Conservation (phyloP, 1,140 invertebrate genomes). For the Saccostrea cuccullata region DNA sequence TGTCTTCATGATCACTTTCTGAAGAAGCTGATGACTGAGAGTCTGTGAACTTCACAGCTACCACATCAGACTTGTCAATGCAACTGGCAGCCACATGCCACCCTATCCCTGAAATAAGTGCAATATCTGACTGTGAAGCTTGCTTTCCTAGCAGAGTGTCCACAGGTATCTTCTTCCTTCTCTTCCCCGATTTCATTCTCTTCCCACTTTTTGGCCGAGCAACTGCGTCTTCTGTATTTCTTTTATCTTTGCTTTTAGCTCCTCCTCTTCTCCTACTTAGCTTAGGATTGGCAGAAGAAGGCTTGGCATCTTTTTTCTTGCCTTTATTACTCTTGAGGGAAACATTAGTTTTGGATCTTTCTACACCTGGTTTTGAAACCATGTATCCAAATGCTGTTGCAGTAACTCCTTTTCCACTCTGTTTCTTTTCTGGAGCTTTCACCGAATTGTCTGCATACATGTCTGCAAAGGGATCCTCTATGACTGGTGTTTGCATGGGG, state of each 20-base stretch:
- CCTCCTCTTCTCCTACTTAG: slow-evolving; percentile 58
- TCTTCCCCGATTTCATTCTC: slow-evolving; percentile 63
- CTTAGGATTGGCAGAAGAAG: slow-evolving; percentile 56
- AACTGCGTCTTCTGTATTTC: slow-evolving; percentile 60
- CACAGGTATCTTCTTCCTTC: slow-evolving; percentile 55
- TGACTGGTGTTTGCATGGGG: slow-evolving; percentile 68
- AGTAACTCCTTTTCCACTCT: slow-evolving; percentile 47
- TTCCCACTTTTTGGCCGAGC: slow-evolving; percentile 68
- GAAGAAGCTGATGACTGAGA: slow-evolving; percentile 52
- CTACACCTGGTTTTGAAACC: slow-evolving; percentile 62
- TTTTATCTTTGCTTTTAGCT: slow-evolving; percentile 63
- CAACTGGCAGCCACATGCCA: slow-evolving; percentile 74
- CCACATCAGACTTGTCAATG: slow-evolving; percentile 69
- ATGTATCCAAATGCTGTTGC: slow-evolving; percentile 66
- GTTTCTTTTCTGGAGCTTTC: slow-evolving; percentile 1
- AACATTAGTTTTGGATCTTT: slow-evolving; percentile 64
- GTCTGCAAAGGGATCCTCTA: slow-evolving; percentile 74
- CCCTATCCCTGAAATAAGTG: slow-evolving; percentile 74
- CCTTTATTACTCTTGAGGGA: slow-evolving; percentile 61
- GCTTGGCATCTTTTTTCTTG: slow-evolving; percentile 65
- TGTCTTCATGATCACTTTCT: slow-evolving; percentile 58
- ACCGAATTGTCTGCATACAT: slow-evolving; percentile 51
- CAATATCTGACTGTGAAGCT: slow-evolving; percentile 65
- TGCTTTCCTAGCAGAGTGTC: slow-evolving; percentile 55
- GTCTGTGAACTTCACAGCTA: slow-evolving; percentile 55